phyloP scores from a whole-genome alignment of 2,888 invertebrate genomes.

The Netelia inedita region DNA sequence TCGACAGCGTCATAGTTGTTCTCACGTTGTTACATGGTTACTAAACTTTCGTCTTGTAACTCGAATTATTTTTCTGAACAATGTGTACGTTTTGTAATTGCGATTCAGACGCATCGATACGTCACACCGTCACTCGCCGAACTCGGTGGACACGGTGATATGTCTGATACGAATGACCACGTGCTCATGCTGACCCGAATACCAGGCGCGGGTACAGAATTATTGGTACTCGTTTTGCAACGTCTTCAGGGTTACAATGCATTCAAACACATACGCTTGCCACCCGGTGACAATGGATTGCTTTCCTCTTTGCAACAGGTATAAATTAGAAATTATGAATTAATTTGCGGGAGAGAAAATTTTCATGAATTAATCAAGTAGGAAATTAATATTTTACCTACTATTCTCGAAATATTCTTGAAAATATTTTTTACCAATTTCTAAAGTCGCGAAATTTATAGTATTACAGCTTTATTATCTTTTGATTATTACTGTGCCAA shows the following conservation, averaged over 20 bases:
- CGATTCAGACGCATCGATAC: conserved; percentile 76
- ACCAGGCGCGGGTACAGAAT: conserved; percentile 88
- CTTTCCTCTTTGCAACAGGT: conserved; percentile 84
- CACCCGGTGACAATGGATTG: conserved; percentile 80
- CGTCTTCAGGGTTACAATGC: conserved; percentile 87
- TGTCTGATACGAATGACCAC: conserved; percentile 86
- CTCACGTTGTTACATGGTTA: no score
- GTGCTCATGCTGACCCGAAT: conserved; percentile 88
- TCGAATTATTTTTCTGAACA: no score
- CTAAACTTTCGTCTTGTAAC: no score
- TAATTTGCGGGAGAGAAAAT: no score
- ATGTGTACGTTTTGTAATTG: background rate
- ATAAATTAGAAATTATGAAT: conserved; percentile 52
- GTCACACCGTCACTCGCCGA: conserved; percentile 87
- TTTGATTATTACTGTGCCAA: no score
- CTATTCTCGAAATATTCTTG: no score
- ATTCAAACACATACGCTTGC: conserved; percentile 87
- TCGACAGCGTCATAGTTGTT: no score
- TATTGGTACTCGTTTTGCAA: conserved; percentile 87
- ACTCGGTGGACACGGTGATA: conserved; percentile 82
- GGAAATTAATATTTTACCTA: background rate
- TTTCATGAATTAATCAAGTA: background rate
- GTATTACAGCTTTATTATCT: no score
- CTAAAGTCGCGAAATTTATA: no score
- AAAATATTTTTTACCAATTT: no score